Conservation (phyloP, 1,140 invertebrate genomes). For the Leptopilina clavipes region DNA sequence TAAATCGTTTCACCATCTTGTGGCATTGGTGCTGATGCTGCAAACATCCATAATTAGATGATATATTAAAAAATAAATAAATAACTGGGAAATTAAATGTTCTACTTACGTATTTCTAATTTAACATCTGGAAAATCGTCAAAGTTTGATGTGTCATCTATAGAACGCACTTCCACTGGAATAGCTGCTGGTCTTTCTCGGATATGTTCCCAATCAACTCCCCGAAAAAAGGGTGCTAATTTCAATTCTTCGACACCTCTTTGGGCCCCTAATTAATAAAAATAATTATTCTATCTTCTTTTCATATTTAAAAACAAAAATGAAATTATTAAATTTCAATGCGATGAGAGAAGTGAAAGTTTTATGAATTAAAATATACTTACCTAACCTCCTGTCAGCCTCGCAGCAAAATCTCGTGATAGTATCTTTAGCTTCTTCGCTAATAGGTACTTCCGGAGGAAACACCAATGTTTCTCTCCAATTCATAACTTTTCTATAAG, state of each 20-base stretch:
- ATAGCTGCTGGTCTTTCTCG: slow-evolving; percentile 98
- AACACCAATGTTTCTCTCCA: slow-evolving; percentile 98
- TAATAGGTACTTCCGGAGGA: slow-evolving; percentile 99
- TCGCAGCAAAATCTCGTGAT: slow-evolving; percentile 96
- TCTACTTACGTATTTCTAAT: slow-evolving; percentile 95
- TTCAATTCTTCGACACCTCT: slow-evolving; percentile 92
- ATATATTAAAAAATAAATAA: too few species aligned
- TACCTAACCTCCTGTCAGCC: slow-evolving; percentile 84
- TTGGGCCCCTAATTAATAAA: slow-evolving; percentile 81
- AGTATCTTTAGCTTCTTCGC: slow-evolving; percentile 92
- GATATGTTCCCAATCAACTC: slow-evolving; percentile 97
- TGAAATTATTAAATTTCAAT: slow-evolving; percentile 13
- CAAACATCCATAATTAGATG: slow-evolving; percentile 56
- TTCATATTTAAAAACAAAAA: too few species aligned
- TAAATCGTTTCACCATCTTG: slow-evolving; percentile 90
- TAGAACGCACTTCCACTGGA: slow-evolving; percentile 93
- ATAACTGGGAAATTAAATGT: neutral
- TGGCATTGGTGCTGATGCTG: slow-evolving; percentile 87
- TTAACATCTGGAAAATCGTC: slow-evolving; percentile 99
- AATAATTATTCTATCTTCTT: neutral
- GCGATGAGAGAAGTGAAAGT: slow-evolving; percentile 17
- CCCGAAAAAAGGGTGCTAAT: slow-evolving; percentile 90
- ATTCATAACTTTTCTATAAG: slow-evolving; percentile 99
- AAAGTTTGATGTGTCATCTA: slow-evolving; percentile 99
- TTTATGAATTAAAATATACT: slow-evolving; percentile 29